Evolutionary conservation across 2,113 vertebrate species (phyloP), one percentile per base, ranked within the genome.

Genomic region (Entosphenus tridentatus): DNA sequence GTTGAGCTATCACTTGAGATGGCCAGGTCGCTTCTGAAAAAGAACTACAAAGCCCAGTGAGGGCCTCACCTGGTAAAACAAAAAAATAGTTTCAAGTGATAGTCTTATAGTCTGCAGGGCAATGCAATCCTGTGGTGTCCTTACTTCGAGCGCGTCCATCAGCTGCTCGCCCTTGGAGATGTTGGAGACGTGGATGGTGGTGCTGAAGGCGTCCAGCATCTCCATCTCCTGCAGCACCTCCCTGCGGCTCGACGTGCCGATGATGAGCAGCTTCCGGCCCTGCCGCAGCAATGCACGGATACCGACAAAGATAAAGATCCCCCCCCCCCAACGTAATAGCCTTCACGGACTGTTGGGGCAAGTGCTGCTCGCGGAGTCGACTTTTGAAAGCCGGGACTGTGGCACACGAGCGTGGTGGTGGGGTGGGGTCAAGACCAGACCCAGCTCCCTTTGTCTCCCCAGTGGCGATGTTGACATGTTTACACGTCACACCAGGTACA

Each of bases 151-250:
- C 3, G 89, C 89, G 72, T 91, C 86, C 68, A 90, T 78, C 59
- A 97, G 81, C 76, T 96, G 83, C 68, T 86, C 85, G 39, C 84
- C 87, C 0, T 80, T 82, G 0, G 80, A 80, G 71, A 97, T 97
- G 80, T 92, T 97, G 76, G 89, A 89, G 69, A 95, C 82, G 0
- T 90, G 85, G 76, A 96, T 81, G n/a, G 84, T 89, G 56, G 91
- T 97, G 81, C 88, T 96, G 80, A 97, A 97, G 11, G 87, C 83
- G 0, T 95, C 82, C 8, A 95, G 73, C 92, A 97, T 96, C 69
- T 89, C 89, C 91, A 97, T 97, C 73, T 95, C 89, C 79, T 90
- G 85, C 57, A 97, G 85, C 67, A 97, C 91, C 1, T 92, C 89
- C 76, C 87, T 93, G 71, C 89, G 84, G 72, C 91, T 97, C 0